phyloP scores from a whole-genome alignment of 2,113 vertebrate genomes.

The Sigmodon hispidus region DNA sequence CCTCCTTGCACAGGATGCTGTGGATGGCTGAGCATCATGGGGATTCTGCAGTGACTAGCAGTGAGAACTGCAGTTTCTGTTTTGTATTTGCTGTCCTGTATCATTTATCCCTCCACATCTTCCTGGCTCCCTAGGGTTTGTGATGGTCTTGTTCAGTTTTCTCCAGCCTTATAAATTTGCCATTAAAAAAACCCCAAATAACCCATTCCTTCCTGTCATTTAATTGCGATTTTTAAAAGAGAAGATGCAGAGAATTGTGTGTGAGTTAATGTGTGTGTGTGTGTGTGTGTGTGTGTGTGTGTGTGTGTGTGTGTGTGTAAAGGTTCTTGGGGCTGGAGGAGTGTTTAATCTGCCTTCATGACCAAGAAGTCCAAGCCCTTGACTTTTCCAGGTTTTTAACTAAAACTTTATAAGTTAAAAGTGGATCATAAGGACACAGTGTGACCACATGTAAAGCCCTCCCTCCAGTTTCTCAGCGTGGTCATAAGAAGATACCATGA shows the following conservation, averaged over 20 bases:
- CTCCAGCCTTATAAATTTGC: neutral
- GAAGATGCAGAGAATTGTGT: neutral
- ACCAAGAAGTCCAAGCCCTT: neutral
- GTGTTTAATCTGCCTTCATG: neutral
- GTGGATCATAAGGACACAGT: accelerated
- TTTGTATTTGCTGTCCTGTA: neutral
- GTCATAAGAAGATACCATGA: accelerated
- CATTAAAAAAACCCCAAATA: neutral
- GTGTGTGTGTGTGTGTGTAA: too few relatives aligned
- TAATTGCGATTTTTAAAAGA: neutral
- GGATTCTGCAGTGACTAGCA: neutral
- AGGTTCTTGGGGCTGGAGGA: too few relatives aligned
- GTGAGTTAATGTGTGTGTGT: accelerated
- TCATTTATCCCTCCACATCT: accelerated
- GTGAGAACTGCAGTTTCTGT: neutral
- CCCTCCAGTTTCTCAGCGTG: neutral
- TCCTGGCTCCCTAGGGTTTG: neutral
- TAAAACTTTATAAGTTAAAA: neutral
- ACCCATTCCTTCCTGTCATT: neutral
- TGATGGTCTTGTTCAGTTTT: neutral
- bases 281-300: accelerated
- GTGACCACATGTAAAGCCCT: accelerated
- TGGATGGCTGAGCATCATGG: neutral
- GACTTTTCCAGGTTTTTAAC: neutral
- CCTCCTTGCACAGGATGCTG: neutral